Base-by-base conservation (phyloP, 2,888 invertebrate species). In the Eremobia ochroleuca region DNA sequence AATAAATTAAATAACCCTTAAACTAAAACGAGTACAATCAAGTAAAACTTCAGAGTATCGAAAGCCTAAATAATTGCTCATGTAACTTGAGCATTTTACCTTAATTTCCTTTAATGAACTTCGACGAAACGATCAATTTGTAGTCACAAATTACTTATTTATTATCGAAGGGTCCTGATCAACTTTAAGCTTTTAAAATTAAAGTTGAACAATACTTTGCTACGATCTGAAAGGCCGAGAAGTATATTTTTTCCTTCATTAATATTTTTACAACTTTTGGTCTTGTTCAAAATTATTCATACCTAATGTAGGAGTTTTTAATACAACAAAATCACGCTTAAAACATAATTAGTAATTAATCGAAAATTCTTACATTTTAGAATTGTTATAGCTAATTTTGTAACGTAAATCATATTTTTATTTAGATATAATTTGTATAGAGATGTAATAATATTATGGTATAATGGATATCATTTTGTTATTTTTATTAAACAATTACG, bases 121-220 rank as follows among this genome's bases (percentile, higher is more conserved):
- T 58, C 15, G 25, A 13, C 2, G 40, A 40, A 77, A 64, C 46
- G 37, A 67, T 77, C 46, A 72, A 77, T 62, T 43, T 72, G 43
- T 49, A 21, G 52, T 43, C 2, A 25, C 0, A 43, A 69, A 76
- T 70, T 52, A 70, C 64, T 52, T 61, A 61, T 62, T 71, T 62
- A 77, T 72, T 55, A 64, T 58, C 68, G 11, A 70, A 62, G 21
- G 28, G 28, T 31, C 49, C 25, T 11, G 31, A 6, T 43, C 40
- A 67, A 64, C 46, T 69, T 69, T 76, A 5, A 25, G 49, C n/a
- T 69, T 65, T 69, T 34, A 59, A 58, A 73, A 58, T 73, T 13
- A 34, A 73, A 43, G 43, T 69, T 59, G 13, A 59, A 70, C 58
- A 34, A 34, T 69, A 69, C 31, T 43, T 68, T 43, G 11, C 28